phyloP scores from a whole-genome alignment of 2,888 invertebrate species.

The Agrochola circellaris region DNA sequence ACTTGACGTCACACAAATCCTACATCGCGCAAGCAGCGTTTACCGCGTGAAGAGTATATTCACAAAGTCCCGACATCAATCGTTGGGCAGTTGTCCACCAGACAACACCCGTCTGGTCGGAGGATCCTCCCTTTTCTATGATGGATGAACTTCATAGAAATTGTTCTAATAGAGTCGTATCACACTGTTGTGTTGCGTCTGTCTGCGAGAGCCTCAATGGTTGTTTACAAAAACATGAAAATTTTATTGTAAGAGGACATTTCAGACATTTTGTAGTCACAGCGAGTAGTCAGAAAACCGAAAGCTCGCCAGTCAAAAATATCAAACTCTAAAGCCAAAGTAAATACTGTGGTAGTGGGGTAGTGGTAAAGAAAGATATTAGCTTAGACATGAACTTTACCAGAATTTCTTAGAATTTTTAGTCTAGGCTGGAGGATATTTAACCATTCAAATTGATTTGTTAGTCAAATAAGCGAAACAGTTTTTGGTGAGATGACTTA shows the following conservation, averaged over 20 bases:
- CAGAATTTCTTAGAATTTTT: background rate
- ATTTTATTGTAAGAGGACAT: background rate
- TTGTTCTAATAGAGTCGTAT: too few relatives aligned
- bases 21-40: too few relatives aligned
- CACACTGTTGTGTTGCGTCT: too few relatives aligned
- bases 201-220: background rate
- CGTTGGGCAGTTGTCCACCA: too few relatives aligned
- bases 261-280: background rate
- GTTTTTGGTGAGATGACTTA: background rate
- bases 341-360: background rate
- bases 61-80: too few relatives aligned
- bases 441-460: background rate
- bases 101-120: too few relatives aligned
- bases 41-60: too few relatives aligned
- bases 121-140: too few relatives aligned
- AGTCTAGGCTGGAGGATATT: background rate
- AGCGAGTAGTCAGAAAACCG: background rate
- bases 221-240: background rate
- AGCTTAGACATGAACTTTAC: too few relatives aligned
- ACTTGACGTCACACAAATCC: too few relatives aligned
- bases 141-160: too few relatives aligned
- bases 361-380: too few relatives aligned
- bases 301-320: background rate
- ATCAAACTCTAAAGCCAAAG: background rate
- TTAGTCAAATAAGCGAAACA: background rate